Base-by-base conservation (phyloP, 1,140 invertebrate genomes). In the Brachionus paranguensis region DNA sequence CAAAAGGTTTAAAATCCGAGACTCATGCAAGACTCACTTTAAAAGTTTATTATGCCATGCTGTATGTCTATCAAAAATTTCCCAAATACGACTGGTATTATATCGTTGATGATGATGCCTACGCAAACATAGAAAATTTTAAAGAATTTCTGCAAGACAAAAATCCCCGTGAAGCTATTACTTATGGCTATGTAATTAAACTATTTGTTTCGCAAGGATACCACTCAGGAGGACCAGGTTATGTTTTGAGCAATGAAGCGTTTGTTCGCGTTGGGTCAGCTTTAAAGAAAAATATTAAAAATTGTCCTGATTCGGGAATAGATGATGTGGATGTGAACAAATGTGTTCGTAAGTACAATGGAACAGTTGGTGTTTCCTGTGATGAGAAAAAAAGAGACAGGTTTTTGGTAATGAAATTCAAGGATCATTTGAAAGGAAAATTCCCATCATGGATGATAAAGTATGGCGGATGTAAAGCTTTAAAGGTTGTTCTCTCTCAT, bases 61-160 rank as follows among this genome's bases (percentile, higher is more conserved):
- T 72, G 11, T 72, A 72, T 17, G 68, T 95, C 29, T 95, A 88
- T 84, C 85, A 88, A 41, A 84, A 88, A 70, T 85, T 88, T 8
- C 85, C 88, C 20, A 85, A 88, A 27, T 87, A 86, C 14, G 95
- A 97, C 88, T 97, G 95, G 95, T 96, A 96, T 88, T 90, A 97
- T 84, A 97, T 97, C 89, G 95, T 95, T 29, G 95, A 97, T 87
- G 95, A 96, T 89, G 95, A 97, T 87, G 96, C 95, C 90, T 96
- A 89, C 91, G 93, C 92, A 12, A 88, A 91, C 8, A 78, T 90
- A 14, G 90, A 91, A 86, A 91, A 91, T 85, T 85, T 91, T 7
- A 86, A 89, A 17, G 85, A 87, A 74, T 87, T 89, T 65, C 84
- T 90, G 24, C 84, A 84, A 7, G 83, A 85, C 11, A 85, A 86